Base-by-base conservation (phyloP, 2,888 invertebrate genomes). In the Drosophila meridiana region DNA sequence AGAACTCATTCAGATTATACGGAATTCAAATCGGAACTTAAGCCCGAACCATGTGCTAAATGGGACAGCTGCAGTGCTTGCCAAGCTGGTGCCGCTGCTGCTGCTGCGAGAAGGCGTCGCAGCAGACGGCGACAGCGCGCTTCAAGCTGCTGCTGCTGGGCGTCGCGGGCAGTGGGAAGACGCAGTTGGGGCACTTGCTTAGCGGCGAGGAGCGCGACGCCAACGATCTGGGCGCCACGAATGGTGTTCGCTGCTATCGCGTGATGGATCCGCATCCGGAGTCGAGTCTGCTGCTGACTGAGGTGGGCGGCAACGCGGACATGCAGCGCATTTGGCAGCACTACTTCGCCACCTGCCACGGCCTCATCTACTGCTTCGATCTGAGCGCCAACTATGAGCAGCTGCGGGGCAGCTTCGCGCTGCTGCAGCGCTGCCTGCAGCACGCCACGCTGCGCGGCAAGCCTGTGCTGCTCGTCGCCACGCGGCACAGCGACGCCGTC, bases 291-390 rank as follows among this genome's bases (percentile, higher is more conserved):
- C 75, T 85, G 14, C 73, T 93, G 2, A 93, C 92, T 3, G 93
- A 93, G 81, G 86, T 93, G 40, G 93, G 93, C 4, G 93, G 93
- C 36, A 93, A 83, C 66, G 45, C 13, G 45, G 90, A 92, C 34
- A 92, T 92, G 90, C 92, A 91, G 60, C 91, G 91, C 26, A 83
- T 93, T 4, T 93, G 93, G 93, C 87, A 87, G 48, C 90, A 93
- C 66, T 93, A 93, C 53, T 93, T 85, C 74, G 82, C 83, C 53
- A 48, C 43, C 36, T 69, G 77, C 14, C 81, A 85, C 26, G 87
- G 72, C 1, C 64, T 93, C 4, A 87, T 93, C 64, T 93, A 83
- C 40, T 91, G 92, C 69, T 91, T 92, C 11, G 92, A 93, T 62
- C 81, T 93, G 57, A 87, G 91, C 14, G 67, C 76, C 11, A 74